Conservation (phyloP, 2,888 invertebrate genomes). For the Acanthosoma haemorrhoidale region DNA sequence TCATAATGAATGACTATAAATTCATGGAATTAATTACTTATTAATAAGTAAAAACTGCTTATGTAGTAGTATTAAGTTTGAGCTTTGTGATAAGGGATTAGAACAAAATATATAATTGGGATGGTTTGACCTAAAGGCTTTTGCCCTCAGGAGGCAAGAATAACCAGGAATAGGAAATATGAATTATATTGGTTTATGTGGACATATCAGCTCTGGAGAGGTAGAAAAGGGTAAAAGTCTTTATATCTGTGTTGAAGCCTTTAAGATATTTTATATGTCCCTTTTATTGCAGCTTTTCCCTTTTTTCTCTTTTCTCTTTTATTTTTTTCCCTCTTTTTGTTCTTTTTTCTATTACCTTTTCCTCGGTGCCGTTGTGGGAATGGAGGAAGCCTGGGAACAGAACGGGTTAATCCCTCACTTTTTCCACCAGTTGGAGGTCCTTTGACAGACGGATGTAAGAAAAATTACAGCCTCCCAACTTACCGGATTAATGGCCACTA, state of each 20-base stretch:
- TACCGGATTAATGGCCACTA: constrained; percentile 5
- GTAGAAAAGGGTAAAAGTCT: background rate
- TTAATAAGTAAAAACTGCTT: too few species aligned
- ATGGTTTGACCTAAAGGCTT: too few species aligned
- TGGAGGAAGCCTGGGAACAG: constrained; percentile 12
- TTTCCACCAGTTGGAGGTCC: constrained; percentile 7
- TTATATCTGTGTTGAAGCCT: constrained; percentile 8
- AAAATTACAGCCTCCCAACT: constrained; percentile 7
- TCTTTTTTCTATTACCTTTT: constrained; percentile 10
- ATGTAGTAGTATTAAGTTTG: too few species aligned
- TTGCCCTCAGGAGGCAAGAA: too few species aligned
- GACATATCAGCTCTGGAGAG: background rate
- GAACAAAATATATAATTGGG: too few species aligned
- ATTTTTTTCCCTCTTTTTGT: background rate
- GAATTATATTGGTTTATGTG: background rate
- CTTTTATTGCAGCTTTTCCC: background rate
- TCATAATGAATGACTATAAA: too few species aligned
- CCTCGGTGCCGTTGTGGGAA: background rate
- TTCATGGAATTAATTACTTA: too few species aligned
- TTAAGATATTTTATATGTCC: background rate
- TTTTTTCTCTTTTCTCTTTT: background rate
- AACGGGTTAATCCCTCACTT: constrained; percentile 3
- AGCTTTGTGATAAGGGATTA: too few species aligned
- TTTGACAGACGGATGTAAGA: constrained; percentile 14
- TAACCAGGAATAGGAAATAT: too few species aligned